Base-by-base conservation (phyloP, 2,113 vertebrate genomes). In the Ranitomeya imitator region DNA sequence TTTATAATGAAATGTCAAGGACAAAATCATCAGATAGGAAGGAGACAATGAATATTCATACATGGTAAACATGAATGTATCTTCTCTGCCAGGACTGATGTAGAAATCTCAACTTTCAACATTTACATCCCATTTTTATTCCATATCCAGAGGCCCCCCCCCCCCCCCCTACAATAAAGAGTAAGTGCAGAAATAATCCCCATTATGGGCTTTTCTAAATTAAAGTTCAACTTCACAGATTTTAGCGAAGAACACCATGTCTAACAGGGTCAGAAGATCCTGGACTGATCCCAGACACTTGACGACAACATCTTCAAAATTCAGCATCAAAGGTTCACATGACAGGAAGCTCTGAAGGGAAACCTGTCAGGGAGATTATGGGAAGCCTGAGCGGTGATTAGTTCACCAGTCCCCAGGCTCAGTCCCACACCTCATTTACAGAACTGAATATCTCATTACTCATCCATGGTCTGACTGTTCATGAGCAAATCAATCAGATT, bases 401-500 rank as follows among this genome's bases (percentile, higher is more conserved):
- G 71, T 74, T 19, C 15, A 1, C 13, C 76, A 21, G 76, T 78
- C 76, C 45, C 76, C 45, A 10, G 76, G 45, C 76, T 78, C 37
- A 11, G 76, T 54, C 51, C 76, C 76, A 54, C 51, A 21, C 3
- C 45, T 76, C 73, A 76, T 76, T 76, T 51, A 76, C 31, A 21
- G 69, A 31, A 71, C 23, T 74, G 71, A 76, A 16, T 45, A 19
- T 76, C 73, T 78, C 76, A 78, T 78, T 54, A 78, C 51, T 78
- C 51, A 54, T 78, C 76, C 76, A 78, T 54, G 37, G 37, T 14
- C 74, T 21, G 5, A 63, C 37, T 63, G 61, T 63, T 63, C 18
- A 63, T 57, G 9, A 73, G 26, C 26, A 16, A 0, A 78, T 78
- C 76, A n/a, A 45, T 54, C 76, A 18, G 31, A 31, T 2, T 45